Base-by-base conservation (phyloP, 92 coral and sea anemone genomes). In the Phymanthus crucifer region DNA sequence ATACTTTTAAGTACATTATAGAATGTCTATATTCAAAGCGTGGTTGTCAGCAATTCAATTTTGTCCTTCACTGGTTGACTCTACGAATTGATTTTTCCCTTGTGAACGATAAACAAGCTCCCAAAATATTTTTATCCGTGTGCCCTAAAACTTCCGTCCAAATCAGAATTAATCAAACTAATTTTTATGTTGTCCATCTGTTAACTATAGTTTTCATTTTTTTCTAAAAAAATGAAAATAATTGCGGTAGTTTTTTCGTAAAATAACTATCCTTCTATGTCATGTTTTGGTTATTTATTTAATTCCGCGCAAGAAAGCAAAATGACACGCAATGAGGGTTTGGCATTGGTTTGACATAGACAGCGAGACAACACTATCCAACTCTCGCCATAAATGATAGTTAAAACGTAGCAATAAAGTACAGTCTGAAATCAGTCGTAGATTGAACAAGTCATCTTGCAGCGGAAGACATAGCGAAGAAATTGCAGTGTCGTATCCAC, bases 1-100 rank as follows among this genome's bases (percentile, higher is more conserved):
- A 77, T 77, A n/a, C n/a, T n/a, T n/a, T n/a, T n/a, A n/a, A n/a
- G n/a, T n/a, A 77, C 81, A 77, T 64, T 77, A 58, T 61, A 64
- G 40, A 64, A 77, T 26, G 72, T 40, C 72, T 43, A 77, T 23
- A 77, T 77, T 64, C 19, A 32, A 64, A n/a, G 65, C 18, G 56
- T 35, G 16, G 14, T 32, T 33, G 80, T 76, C 80, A 52, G 26
- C 19, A 13, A 38, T 61, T 61, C 68, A 27, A 61, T 23, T 23
- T 27, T 61, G 4, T 54, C n/a, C 11, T 17, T 43, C 48, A 0
- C 1, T 43, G 48, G 0, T 11, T 43, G 48, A 54, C 14, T 45
- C 16, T 21, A 19, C 3, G 32, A 33, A 27, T 7, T 43, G 48
- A 7, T 61, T 11, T 61, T 61, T 27, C 17, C 68, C 17, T 27